These are phyloP conservation scores for Gallinago undulata DNA, from an alignment of 2,113 vertebrate species.

Conservation along the genomic window DNA sequence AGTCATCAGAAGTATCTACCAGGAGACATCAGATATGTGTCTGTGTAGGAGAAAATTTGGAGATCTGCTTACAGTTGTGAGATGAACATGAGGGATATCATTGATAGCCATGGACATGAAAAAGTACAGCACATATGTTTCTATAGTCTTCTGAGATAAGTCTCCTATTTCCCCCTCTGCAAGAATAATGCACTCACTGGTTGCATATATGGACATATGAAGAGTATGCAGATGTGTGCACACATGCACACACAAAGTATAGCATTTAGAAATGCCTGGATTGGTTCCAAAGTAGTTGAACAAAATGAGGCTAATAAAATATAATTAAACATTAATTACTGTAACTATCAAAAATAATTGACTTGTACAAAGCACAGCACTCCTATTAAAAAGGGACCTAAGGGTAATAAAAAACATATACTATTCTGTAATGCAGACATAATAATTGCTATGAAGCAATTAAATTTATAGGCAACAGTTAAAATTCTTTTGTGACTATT, in stretches of 20 bases:
- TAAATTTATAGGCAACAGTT: slow-evolving; percentile 71
- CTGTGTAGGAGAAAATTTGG: neutral
- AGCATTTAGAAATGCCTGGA: slow-evolving; percentile 59
- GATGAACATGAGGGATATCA: neutral
- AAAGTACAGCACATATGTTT: neutral
- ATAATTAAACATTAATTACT: slow-evolving; percentile 80
- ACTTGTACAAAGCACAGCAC: slow-evolving; percentile 75
- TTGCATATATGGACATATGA: neutral
- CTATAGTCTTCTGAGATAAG: neutral
- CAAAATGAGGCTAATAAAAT: slow-evolving; percentile 77
- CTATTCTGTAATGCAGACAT: slow-evolving; percentile 56
- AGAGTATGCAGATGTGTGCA: slow-evolving; percentile 18
- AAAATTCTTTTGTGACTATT: slow-evolving; percentile 67
- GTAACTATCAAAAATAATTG: slow-evolving; percentile 79
- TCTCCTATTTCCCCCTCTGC: slow-evolving; percentile 7
- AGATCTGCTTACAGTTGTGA: neutral
- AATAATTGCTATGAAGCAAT: slow-evolving; percentile 72
- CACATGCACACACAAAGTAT: slow-evolving; percentile 26
- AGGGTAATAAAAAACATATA: slow-evolving; percentile 75
- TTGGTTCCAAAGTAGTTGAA: slow-evolving; percentile 64
- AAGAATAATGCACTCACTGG: slow-evolving; percentile 5
- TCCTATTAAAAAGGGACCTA: slow-evolving; percentile 71
- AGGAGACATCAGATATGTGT: neutral
- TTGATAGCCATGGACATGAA: slow-evolving; percentile 15
- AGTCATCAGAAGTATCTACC: neutral